Evolutionary conservation across 2,797 vertebrate species (phyloP).

Genomic region (Pteronotus mesoamericanus): DNA sequence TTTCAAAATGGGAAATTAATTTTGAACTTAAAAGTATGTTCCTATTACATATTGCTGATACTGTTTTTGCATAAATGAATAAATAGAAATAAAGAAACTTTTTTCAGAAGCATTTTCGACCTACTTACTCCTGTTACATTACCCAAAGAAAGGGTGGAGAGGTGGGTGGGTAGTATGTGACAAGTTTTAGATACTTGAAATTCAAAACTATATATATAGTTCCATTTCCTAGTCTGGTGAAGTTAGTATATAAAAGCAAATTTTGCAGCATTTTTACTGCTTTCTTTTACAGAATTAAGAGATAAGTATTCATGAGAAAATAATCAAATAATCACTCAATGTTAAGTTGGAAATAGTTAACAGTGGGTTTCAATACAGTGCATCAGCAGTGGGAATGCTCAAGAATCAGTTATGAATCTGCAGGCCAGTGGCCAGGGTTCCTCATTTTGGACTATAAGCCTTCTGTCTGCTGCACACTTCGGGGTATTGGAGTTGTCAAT

Average conservation of each 20-base stretch:
- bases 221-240: not conserved
- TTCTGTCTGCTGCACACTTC: not conserved
- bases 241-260: not conserved
- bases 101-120: conserved; percentile 29
- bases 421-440: not conserved
- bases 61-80: conserved; percentile 60
- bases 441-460: not conserved
- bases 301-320: not conserved
- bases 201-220: not conserved
- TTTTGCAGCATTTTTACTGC: not conserved
- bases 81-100: conserved; percentile 50
- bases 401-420: not conserved
- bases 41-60: conserved; percentile 40
- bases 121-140: not conserved
- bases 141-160: not conserved
- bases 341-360: not conserved
- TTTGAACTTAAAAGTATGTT: conserved; percentile 62
- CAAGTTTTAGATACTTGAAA: not conserved
- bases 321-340: not conserved
- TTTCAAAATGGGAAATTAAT: conserved; percentile 71
- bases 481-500: not conserved
- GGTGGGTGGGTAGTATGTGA: not conserved
- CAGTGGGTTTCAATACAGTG: not conserved
- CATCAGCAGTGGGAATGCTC: not conserved
- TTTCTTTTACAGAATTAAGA: not conserved